A percentile compares a stretch with the other conserved stretches of the same genome.
Evolutionary conservation across 2,113 vertebrate genomes (phyloP).

Genomic region (Phoxinus phoxinus): DNA sequence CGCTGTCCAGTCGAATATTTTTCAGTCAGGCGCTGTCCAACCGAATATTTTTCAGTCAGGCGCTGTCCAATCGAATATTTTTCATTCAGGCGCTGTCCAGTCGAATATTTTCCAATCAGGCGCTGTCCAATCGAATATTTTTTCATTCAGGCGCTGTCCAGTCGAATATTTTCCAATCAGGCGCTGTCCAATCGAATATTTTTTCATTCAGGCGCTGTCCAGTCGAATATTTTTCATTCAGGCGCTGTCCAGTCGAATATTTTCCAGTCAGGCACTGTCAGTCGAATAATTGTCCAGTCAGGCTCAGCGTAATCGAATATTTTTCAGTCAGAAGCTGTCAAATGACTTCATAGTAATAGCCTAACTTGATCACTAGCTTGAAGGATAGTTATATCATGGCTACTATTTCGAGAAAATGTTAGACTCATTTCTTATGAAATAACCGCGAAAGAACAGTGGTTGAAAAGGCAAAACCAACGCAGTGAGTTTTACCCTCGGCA

Average conservation of each 20-base stretch:
- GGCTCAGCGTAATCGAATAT: background rate
- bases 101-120: too few species aligned
- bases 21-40: too few species aligned
- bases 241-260: too few species aligned
- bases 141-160: too few species aligned
- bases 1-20: too few species aligned
- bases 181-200: accelerated
- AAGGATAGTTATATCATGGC: background rate
- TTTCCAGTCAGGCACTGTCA: background rate
- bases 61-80: accelerated
- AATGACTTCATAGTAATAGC: background rate
- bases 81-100: accelerated
- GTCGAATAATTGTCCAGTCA: background rate
- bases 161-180: too few species aligned
- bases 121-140: too few species aligned
- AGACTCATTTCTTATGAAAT: background rate
- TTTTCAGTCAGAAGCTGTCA: background rate
- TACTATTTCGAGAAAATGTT: background rate
- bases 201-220: too few species aligned
- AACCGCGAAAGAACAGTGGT: background rate
- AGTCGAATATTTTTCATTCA: too few species aligned
- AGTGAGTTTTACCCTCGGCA: conserved; percentile 9
- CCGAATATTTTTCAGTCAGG: too few species aligned
- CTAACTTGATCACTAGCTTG: background rate
- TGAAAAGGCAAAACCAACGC: background rate